These are phyloP conservation scores for Zenarchopterus dispar DNA, from an alignment of 2,797 vertebrate genomes.

Conservation along the genomic window DNA sequence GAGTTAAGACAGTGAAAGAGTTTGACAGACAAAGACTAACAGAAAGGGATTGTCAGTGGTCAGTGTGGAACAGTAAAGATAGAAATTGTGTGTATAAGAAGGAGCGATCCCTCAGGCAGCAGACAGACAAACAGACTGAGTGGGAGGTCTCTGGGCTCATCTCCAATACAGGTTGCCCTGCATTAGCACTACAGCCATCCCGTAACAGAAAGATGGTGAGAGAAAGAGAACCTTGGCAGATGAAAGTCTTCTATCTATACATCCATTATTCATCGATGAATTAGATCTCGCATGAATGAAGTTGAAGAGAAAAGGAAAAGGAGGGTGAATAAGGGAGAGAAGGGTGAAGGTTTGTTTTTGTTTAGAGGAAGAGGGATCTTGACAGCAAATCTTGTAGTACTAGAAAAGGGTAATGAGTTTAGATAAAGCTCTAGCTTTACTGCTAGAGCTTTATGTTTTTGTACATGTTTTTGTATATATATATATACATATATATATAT, in stretches of 20 bases:
- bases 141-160: conserved; percentile 80
- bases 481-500: too few species aligned
- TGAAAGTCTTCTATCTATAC: conserved; percentile 77
- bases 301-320: conserved; percentile 37
- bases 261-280: conserved; percentile 87
- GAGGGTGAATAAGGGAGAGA: conserved; percentile 7
- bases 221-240: conserved; percentile 73
- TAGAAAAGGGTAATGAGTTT: conserved; percentile 53
- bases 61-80: conserved; percentile 25
- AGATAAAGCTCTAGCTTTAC: conserved; percentile 34
- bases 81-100: conserved; percentile 9
- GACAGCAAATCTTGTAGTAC: conserved; percentile 23
- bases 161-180: conserved; percentile 77
- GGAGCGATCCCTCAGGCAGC: conserved; percentile 60
- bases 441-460: conserved; percentile 27
- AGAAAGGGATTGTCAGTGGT: conserved; percentile 18
- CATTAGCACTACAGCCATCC: conserved; percentile 76
- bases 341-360: conserved; percentile 17
- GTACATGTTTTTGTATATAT: too few species aligned
- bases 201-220: conserved; percentile 53
- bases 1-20: conserved; percentile 5
- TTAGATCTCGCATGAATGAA: conserved; percentile 80
- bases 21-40: conserved; percentile 5
- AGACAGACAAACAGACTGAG: conserved; percentile 74
- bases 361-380: conserved; percentile 22